Evolutionary conservation across 2,113 vertebrate species (phyloP).

Genomic region (Theristicus caerulescens): DNA sequence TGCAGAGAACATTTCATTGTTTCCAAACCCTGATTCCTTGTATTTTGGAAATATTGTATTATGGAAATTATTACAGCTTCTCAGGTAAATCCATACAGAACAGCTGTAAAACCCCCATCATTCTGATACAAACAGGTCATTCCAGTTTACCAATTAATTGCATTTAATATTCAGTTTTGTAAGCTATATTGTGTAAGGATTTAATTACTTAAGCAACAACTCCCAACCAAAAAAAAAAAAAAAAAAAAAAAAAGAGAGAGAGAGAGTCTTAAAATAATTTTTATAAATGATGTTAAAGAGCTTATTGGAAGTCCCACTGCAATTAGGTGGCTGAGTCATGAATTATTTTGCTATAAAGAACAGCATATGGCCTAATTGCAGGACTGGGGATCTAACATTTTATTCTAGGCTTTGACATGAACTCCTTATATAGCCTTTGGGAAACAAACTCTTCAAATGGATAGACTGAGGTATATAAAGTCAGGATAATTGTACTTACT

Average conservation of each 20-base stretch:
- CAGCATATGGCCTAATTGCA: slow-evolving; percentile 14
- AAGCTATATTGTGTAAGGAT: slow-evolving; percentile 21
- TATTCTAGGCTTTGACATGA: slow-evolving; percentile 2
- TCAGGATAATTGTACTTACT: slow-evolving; percentile 37
- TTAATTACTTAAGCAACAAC: slow-evolving; percentile 33
- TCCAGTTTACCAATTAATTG: slow-evolving; percentile 3
- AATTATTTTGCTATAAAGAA: slow-evolving; percentile 40
- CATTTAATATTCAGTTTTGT: slow-evolving; percentile 33
- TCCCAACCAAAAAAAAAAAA: background rate
- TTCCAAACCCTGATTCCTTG: background rate
- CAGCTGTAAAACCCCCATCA: background rate
- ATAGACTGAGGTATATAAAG: background rate
- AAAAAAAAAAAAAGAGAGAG: too few species aligned
- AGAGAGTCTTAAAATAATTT: background rate
- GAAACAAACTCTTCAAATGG: slow-evolving; percentile 14
- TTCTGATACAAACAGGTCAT: background rate
- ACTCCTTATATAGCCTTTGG: slow-evolving; percentile 13
- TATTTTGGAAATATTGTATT: background rate
- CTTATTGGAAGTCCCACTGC: slow-evolving; percentile 39
- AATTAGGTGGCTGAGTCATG: slow-evolving; percentile 44
- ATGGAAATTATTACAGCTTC: background rate
- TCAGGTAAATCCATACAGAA: background rate
- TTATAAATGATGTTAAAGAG: slow-evolving; percentile 10
- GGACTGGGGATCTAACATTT: slow-evolving; percentile 15
- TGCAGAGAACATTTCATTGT: background rate